phyloP scores from a whole-genome alignment of 2,113 vertebrate genomes.

The Mus spicilegus region DNA sequence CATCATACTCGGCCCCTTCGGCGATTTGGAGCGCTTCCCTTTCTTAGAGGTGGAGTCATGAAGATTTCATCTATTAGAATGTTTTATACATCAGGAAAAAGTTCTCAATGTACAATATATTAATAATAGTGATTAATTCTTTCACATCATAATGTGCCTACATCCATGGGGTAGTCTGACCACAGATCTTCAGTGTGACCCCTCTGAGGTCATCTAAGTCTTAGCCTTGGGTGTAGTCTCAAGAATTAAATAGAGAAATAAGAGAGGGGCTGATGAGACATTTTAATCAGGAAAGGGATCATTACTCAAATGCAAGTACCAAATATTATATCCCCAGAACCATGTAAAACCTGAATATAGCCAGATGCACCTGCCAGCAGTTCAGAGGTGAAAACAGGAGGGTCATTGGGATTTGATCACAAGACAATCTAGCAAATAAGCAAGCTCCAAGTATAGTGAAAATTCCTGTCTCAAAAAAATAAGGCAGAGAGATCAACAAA shows the following conservation, averaged over 20 bases:
- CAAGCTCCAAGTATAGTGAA: not conserved
- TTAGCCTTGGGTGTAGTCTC: not conserved
- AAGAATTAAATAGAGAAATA: not conserved
- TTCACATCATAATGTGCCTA: not conserved
- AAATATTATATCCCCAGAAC: not conserved
- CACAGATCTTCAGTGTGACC: accelerated
- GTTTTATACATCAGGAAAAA: not conserved
- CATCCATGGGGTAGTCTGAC: not conserved
- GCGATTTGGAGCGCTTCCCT: not conserved
- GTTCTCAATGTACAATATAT: not conserved
- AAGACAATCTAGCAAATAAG: not conserved
- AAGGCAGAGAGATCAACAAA: not conserved
- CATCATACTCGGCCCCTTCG: not conserved
- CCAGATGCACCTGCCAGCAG: not conserved
- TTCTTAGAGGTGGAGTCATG: not conserved
- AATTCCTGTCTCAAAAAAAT: not conserved
- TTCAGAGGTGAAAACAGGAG: not conserved
- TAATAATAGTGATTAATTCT: not conserved
- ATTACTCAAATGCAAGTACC: not conserved
- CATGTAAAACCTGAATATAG: not conserved
- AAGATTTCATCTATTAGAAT: not conserved
- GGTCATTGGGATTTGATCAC: too few species aligned
- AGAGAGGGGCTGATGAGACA: not conserved
- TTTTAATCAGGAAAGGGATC: not conserved
- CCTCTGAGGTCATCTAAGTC: accelerated